phyloP scores from a whole-genome alignment of 2,888 invertebrate species.

The Spatulosminthurus flaviceps region DNA sequence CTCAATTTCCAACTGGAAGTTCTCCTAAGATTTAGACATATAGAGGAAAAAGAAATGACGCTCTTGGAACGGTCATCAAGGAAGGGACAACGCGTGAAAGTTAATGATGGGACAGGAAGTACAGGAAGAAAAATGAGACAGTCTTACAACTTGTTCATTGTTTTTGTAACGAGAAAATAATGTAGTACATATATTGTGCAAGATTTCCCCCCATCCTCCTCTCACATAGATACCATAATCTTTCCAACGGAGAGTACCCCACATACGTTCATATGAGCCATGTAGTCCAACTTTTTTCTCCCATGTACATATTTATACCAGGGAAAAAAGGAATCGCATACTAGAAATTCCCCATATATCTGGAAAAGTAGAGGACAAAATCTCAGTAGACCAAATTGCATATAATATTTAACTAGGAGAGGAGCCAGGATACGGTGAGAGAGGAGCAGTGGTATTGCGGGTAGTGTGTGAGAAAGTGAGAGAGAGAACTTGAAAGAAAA shows the following conservation, averaged over 20 bases:
- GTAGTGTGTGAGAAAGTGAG: background rate
- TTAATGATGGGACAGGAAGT: constrained; percentile 27
- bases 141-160: constrained; percentile 25
- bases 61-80: background rate
- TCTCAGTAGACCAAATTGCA: constrained; percentile 4
- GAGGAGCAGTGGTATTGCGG: background rate
- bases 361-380: background rate
- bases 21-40: too few species aligned
- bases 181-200: background rate
- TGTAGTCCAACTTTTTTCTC: constrained; percentile 15
- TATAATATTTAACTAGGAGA: constrained; percentile 22
- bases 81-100: background rate
- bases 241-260: background rate
- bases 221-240: background rate
- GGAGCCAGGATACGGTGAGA: background rate
- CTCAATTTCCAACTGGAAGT: too few species aligned
- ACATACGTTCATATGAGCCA: constrained; percentile 13
- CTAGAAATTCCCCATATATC: background rate
- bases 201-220: background rate
- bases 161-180: constrained; percentile 4
- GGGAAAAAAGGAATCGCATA: background rate
- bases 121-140: constrained; percentile 20
- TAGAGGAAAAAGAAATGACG: too few species aligned
- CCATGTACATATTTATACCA: background rate
- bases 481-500: constrained; percentile 38